These are phyloP conservation scores for Danaus melanippus DNA, from an alignment of 1,140 invertebrate species.

Conservation along the genomic window DNA sequence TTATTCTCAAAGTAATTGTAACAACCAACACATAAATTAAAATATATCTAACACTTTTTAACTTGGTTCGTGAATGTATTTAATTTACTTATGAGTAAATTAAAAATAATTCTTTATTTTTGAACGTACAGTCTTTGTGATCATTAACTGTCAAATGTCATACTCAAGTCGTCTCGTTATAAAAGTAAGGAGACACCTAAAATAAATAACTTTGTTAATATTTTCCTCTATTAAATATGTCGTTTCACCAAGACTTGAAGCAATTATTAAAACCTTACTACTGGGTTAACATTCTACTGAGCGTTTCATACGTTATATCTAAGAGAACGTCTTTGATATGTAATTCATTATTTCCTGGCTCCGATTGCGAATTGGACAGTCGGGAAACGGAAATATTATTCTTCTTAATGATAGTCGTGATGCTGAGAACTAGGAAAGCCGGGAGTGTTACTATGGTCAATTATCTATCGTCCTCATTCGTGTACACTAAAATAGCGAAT, in stretches of 20 bases:
- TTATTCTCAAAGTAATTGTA: no score
- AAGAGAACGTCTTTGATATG: constrained; percentile 83
- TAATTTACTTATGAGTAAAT: no score
- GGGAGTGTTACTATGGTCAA: constrained; percentile 91
- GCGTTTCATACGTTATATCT: constrained; percentile 84
- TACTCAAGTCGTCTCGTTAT: no score
- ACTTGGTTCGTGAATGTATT: no score
- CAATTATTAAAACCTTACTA: constrained; percentile 89
- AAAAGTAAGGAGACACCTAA: no score
- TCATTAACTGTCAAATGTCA: no score
- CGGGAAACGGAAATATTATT: constrained; percentile 96
- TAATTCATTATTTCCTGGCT: constrained; percentile 77
- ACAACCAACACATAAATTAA: no score
- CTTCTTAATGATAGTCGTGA: constrained; percentile 93
- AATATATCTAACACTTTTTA: no score
- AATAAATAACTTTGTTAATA: no score
- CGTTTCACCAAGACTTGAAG: constrained; percentile 80
- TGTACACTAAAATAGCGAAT: constrained; percentile 95
- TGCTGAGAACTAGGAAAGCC: constrained; percentile 92
- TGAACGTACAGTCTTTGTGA: no score
- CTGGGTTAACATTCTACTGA: constrained; percentile 88
- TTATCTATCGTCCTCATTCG: constrained; percentile 92
- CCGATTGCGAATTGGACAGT: constrained; percentile 87
- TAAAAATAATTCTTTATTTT: no score
- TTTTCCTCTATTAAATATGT: constrained; percentile 68